Evolutionary conservation across 2,797 vertebrate species (phyloP), one percentile per base, ranked within the genome.

Genomic region (Agapornis canus): DNA sequence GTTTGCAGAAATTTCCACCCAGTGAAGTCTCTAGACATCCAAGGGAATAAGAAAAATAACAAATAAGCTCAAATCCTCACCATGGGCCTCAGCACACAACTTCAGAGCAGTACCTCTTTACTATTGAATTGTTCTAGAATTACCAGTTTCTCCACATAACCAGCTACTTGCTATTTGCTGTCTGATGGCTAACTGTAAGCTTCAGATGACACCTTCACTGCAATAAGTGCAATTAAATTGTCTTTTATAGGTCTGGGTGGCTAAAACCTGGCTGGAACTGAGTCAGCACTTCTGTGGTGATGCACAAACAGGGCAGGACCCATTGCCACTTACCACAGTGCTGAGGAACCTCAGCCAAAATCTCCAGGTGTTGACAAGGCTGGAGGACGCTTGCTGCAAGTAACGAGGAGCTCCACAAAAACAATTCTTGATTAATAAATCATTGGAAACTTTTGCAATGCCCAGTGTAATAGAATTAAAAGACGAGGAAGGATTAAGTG

Each of bases 401-500:
- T 52, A 71, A 61, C 0, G 0, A 94, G 32, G 15, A 42, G 42
- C 52, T 71, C 39, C 2, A 3, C 0, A 0, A 83, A 93, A 92
- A 82, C 18, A 70, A 42, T 10, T 80, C 43, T 69, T 51, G 15
- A 81, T 78, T 82, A 54, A 43, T 54, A 88, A 94, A 57, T 83
- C 47, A 73, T 10, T 76, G 77, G 51, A 76, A 84, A 19, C 23
- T 91, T 94, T 86, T 0, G 0, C 32, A 81, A 56, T 69, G 59
- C 63, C 64, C 40, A 45, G 70, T 63, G 82, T 45, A 84, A 70
- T 7, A 51, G 54, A 87, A 60, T 37, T 82, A 47, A 77, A 75
- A 83, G 54, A 70, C 15, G 84, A 65, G 92, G 45, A 71, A 76
- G 65, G 76, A 91, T 88, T 91, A 76, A 79, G 60, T 56, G 63